These are phyloP conservation scores for Alosa alosa DNA, from an alignment of 2,113 vertebrate genomes.

Conservation along the genomic window DNA sequence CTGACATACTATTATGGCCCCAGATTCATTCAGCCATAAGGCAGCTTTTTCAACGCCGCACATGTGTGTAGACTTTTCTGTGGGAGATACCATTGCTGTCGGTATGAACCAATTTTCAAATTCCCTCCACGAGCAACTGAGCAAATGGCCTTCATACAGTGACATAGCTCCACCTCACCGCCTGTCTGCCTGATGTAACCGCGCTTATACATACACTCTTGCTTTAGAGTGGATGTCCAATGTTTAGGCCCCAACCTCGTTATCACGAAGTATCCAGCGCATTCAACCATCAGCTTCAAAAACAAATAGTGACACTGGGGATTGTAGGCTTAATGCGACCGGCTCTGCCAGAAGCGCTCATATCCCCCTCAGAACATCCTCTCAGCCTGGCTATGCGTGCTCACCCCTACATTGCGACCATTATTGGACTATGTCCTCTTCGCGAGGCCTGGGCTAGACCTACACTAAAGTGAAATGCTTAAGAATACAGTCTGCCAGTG, in stretches of 20 bases:
- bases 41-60: neutral
- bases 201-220: neutral
- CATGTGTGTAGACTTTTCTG: neutral
- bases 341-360: conserved; percentile 30
- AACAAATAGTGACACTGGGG: conserved; percentile 54
- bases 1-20: neutral
- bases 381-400: conserved; percentile 16
- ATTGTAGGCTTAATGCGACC: conserved; percentile 33
- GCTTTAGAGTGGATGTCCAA: neutral
- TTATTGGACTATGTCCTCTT: neutral
- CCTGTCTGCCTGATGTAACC: conserved; percentile 24
- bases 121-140: neutral
- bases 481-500: neutral
- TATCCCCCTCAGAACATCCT: conserved; percentile 25
- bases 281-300: conserved; percentile 53
- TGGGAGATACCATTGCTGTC: conserved; percentile 4
- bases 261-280: conserved; percentile 42
- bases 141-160: neutral
- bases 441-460: neutral
- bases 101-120: neutral
- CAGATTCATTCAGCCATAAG: neutral
- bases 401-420: conserved; percentile 22
- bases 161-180: conserved; percentile 21
- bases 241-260: conserved; percentile 8
- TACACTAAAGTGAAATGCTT: neutral